phyloP scores from a whole-genome alignment of 2,888 invertebrate species.

The Gonocerus acuteangulatus region DNA sequence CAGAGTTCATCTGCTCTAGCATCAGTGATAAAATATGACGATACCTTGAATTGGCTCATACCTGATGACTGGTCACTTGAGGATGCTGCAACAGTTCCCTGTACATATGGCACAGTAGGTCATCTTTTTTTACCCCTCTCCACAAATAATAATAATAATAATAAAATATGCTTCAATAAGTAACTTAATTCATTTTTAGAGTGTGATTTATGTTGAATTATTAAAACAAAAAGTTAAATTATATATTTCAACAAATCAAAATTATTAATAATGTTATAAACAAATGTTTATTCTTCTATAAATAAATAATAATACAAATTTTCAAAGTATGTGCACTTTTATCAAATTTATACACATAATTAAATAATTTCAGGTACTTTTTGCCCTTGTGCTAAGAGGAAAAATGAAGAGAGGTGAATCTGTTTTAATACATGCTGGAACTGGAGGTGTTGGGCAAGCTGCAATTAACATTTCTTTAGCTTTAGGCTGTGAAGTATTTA shows the following conservation, averaged over 20 bases:
- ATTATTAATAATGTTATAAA: too few species aligned
- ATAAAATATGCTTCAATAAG: too few species aligned
- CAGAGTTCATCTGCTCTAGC: slow-evolving; percentile 47
- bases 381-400: slow-evolving; percentile 53
- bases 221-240: too few species aligned
- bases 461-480: slow-evolving; percentile 64
- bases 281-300: too few species aligned
- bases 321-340: too few species aligned
- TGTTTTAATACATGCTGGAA: slow-evolving; percentile 53
- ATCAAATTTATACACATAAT: too few species aligned
- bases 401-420: slow-evolving; percentile 46
- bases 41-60: slow-evolving; percentile 48
- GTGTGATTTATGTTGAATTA: too few species aligned
- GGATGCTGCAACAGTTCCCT: slow-evolving; percentile 59
- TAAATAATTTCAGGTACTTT: slow-evolving; percentile 49
- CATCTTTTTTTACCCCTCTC: too few species aligned
- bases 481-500: slow-evolving; percentile 57
- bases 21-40: slow-evolving; percentile 48
- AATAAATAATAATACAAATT: too few species aligned
- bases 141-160: too few species aligned
- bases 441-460: slow-evolving; percentile 69
- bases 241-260: too few species aligned
- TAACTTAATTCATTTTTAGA: too few species aligned
- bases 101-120: slow-evolving; percentile 53
- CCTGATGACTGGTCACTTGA: slow-evolving; percentile 55